These are phyloP conservation scores for Chrysolina haemoptera DNA, from an alignment of 2,888 invertebrate species.

Conservation along the genomic window DNA sequence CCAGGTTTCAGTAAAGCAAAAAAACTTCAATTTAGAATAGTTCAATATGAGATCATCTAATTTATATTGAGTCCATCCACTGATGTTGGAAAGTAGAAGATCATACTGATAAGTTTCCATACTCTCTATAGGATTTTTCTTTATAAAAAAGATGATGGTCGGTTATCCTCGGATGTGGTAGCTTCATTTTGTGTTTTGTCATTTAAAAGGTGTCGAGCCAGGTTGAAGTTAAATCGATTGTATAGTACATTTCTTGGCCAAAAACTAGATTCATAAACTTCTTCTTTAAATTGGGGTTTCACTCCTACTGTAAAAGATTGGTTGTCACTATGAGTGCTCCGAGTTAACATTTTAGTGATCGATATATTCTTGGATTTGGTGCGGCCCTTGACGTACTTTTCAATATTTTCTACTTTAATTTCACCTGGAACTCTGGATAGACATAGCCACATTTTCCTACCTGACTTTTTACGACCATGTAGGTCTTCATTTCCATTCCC, in stretches of 20 bases:
- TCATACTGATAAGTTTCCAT: conserved; percentile 1
- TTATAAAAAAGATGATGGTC: conserved; percentile 23
- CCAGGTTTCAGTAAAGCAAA: too few relatives aligned
- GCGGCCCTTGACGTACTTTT: conserved; percentile 6
- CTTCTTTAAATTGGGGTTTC: conserved; percentile 20
- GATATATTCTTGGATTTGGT: conserved; percentile 23
- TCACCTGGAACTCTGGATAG: conserved; percentile 25
- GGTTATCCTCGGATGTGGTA: not conserved
- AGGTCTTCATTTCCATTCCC: conserved; percentile 10
- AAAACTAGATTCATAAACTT: conserved; percentile 18
- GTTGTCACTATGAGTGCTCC: conserved; percentile 9
- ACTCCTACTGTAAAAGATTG: conserved; percentile 21
- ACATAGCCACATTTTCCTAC: conserved; percentile 24
- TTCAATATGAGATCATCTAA: too few relatives aligned
- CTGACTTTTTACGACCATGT: conserved; percentile 4
- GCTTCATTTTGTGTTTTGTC: not conserved
- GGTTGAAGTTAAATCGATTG: conserved; percentile 23
- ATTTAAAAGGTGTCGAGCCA: conserved; percentile 9
- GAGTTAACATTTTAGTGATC: not conserved
- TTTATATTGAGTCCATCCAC: too few relatives aligned
- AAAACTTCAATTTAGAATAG: too few relatives aligned
- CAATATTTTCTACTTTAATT: conserved; percentile 4
- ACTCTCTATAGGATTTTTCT: not conserved
- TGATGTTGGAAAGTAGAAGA: too few relatives aligned
- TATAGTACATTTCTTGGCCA: conserved; percentile 11